Evolutionary conservation across 2,797 vertebrate genomes (phyloP).

Genomic region (Tragelaphus oryx): DNA sequence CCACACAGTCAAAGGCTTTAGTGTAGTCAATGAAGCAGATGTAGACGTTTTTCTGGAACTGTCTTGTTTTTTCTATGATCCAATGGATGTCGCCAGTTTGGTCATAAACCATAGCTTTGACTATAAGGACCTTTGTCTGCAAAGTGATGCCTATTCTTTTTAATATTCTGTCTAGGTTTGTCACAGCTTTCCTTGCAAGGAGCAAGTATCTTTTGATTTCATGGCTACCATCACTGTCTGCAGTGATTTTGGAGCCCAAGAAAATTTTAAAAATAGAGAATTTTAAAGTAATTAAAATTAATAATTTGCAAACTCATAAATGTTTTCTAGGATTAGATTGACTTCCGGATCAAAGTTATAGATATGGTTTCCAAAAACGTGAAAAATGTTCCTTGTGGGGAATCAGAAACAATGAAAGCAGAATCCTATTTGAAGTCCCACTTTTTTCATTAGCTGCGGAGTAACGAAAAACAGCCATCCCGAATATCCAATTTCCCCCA

Average conservation of each 20-base stretch:
- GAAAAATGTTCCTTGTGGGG: slow-evolving; percentile 35
- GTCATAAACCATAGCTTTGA: background rate
- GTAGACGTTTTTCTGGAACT: background rate
- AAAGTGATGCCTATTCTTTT: background rate
- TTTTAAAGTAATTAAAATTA: background rate
- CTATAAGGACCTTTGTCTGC: background rate
- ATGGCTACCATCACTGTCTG: background rate
- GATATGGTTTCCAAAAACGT: slow-evolving; percentile 52
- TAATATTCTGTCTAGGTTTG: background rate
- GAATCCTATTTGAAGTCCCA: slow-evolving; percentile 70
- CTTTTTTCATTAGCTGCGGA: slow-evolving; percentile 70
- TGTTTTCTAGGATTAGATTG: slow-evolving; percentile 2
- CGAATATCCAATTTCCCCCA: slow-evolving; percentile 70
- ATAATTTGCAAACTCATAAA: slow-evolving; percentile 18
- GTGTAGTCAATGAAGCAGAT: background rate
- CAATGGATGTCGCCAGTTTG: fast-evolving
- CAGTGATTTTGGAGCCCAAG: background rate
- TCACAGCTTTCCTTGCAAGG: background rate
- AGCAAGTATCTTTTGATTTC: background rate
- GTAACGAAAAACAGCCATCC: slow-evolving; percentile 73
- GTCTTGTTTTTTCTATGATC: background rate
- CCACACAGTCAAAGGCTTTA: background rate
- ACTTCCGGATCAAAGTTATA: slow-evolving; percentile 3
- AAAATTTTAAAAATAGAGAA: background rate
- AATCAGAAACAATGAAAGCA: slow-evolving; percentile 68